These are phyloP conservation scores for Hyles euphorbiae DNA, from an alignment of 1,140 invertebrate genomes.

Conservation along the genomic window DNA sequence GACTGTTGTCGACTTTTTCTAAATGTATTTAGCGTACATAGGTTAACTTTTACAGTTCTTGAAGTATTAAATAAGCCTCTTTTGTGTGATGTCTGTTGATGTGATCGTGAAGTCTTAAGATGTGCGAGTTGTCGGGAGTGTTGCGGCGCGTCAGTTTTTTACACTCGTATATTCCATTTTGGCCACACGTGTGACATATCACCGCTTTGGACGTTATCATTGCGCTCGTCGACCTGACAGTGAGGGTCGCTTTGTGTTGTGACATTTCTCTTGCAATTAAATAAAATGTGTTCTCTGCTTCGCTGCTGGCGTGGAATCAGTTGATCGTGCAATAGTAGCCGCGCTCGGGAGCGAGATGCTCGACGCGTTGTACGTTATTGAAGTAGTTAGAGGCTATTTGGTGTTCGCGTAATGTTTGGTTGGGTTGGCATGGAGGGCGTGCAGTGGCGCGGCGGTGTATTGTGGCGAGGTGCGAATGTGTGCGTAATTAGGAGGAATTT, in stretches of 20 bases:
- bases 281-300: constrained; percentile 26
- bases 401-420: too few species aligned
- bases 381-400: constrained; percentile 23
- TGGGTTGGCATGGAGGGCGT: neutral
- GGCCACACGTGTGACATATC: constrained; percentile 23
- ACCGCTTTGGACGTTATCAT: constrained; percentile 11
- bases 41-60: constrained; percentile 43
- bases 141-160: neutral
- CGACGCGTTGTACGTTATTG: neutral
- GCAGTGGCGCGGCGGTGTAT: constrained; percentile 11
- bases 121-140: neutral
- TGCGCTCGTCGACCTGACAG: constrained; percentile 9
- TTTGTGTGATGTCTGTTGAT: constrained; percentile 12
- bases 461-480: constrained; percentile 23
- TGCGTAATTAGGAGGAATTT: constrained; percentile 62
- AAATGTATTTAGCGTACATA: constrained; percentile 57
- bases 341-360: neutral
- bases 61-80: constrained; percentile 29
- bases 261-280: constrained; percentile 25
- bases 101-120: neutral
- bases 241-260: constrained; percentile 8
- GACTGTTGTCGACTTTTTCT: constrained; percentile 43
- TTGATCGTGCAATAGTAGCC: neutral
- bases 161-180: neutral
- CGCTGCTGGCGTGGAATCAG: constrained; percentile 7